phyloP scores from a whole-genome alignment of 2,797 vertebrate genomes.

The Hydrocynus forskahlii region DNA sequence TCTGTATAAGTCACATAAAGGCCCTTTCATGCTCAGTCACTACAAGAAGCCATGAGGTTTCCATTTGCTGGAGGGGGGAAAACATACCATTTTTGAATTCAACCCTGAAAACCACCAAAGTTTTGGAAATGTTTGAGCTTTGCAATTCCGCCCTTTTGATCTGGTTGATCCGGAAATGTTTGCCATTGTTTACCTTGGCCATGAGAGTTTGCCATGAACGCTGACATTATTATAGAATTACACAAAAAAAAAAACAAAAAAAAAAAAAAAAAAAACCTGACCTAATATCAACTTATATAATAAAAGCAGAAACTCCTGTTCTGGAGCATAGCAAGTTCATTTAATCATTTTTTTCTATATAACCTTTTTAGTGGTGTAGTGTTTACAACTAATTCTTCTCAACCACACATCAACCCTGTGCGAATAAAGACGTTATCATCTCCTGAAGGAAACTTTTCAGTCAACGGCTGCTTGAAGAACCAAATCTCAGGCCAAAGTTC shows the following conservation, averaged over 20 bases:
- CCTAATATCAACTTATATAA: not conserved
- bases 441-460: slow-evolving; percentile 1
- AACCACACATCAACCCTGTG: slow-evolving; percentile 2
- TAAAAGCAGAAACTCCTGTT: not conserved
- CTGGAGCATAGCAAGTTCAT: not conserved
- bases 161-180: slow-evolving; percentile 33
- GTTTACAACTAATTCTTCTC: slow-evolving; percentile 1
- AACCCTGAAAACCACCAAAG: slow-evolving; percentile 49
- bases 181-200: slow-evolving; percentile 66
- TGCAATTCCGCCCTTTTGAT: slow-evolving; percentile 26
- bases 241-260: too few species aligned
- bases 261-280: too few species aligned
- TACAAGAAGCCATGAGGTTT: slow-evolving; percentile 65
- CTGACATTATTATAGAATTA: slow-evolving; percentile 15
- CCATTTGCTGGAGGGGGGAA: slow-evolving; percentile 58
- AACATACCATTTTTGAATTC: slow-evolving; percentile 41
- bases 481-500: not conserved
- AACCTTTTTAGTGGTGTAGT: slow-evolving; percentile 8
- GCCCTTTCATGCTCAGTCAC: slow-evolving; percentile 58
- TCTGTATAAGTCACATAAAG: slow-evolving; percentile 54
- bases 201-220: slow-evolving; percentile 34
- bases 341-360: not conserved
- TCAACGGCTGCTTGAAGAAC: not conserved
- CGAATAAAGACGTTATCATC: slow-evolving; percentile 13
- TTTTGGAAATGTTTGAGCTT: slow-evolving; percentile 19